Evolutionary conservation across 2,113 vertebrate genomes (phyloP).

Genomic region (Hyperoodon ampullatus): DNA sequence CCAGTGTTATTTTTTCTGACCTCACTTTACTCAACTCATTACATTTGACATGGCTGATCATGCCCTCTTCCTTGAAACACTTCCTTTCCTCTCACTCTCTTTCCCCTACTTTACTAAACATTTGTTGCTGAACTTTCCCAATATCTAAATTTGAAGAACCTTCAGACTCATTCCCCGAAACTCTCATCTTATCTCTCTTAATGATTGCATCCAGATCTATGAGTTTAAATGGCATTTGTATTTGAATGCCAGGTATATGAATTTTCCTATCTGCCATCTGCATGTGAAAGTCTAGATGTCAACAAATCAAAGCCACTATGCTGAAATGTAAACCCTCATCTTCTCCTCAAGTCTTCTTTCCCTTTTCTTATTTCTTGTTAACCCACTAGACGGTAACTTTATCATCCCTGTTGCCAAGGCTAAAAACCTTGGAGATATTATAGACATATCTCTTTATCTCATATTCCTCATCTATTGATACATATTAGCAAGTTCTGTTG

Average conservation of each 20-base stretch:
- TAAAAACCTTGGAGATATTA: neutral
- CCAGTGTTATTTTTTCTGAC: neutral
- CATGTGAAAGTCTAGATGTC: neutral
- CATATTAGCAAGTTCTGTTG: neutral
- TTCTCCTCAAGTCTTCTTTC: neutral
- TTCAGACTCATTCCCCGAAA: neutral
- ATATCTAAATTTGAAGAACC: neutral
- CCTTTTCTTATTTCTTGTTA: neutral
- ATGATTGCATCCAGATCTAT: neutral
- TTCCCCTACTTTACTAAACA: neutral
- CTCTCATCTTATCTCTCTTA: neutral
- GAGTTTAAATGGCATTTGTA: neutral
- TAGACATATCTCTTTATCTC: neutral
- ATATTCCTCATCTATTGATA: neutral
- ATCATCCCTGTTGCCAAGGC: neutral
- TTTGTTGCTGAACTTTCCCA: neutral
- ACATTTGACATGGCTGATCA: neutral
- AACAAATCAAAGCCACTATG: neutral
- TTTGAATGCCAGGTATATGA: neutral
- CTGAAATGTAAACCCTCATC: neutral
- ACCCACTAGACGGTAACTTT: neutral
- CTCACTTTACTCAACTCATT: neutral
- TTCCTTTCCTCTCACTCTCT: neutral
- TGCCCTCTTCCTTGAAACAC: neutral
- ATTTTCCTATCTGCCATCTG: neutral